phyloP scores from a whole-genome alignment of 2,113 vertebrate species.

The Heterotis niloticus region DNA sequence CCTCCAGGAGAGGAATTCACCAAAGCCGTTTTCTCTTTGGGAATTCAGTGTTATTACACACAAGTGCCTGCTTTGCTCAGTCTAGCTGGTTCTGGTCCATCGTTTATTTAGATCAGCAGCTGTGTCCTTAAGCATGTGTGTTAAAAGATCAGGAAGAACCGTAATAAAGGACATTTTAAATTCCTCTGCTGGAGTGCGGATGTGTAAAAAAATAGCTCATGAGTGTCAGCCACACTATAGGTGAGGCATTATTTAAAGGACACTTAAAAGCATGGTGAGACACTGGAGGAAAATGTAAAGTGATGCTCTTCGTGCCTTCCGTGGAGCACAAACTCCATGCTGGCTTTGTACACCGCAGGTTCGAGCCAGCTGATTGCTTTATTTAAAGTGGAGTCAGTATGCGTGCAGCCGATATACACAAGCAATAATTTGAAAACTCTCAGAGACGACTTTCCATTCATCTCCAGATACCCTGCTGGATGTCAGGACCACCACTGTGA shows the following conservation, averaged over 20 bases:
- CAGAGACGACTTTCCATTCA: too few species aligned
- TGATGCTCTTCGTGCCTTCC: too few species aligned
- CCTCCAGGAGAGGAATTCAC: background rate
- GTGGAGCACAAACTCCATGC: too few species aligned
- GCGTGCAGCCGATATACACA: too few species aligned
- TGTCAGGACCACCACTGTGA: too few species aligned
- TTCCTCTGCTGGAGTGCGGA: background rate
- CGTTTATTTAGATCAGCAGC: background rate
- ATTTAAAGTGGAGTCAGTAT: too few species aligned
- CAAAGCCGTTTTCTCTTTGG: background rate
- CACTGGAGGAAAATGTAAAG: background rate
- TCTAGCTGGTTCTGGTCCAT: constrained; percentile 3
- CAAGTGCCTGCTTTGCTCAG: background rate
- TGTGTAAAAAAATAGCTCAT: background rate
- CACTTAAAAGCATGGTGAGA: background rate
- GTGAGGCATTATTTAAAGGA: background rate
- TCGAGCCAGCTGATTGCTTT: too few species aligned
- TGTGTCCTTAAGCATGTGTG: background rate
- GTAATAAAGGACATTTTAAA: background rate
- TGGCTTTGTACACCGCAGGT: too few species aligned
- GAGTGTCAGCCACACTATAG: background rate
- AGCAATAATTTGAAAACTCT: too few species aligned
- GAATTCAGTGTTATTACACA: background rate
- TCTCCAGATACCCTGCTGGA: too few species aligned
- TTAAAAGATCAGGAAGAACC: background rate